Conservation (phyloP, 2,888 invertebrate species). For the Chrysotoxum bicinctum region DNA sequence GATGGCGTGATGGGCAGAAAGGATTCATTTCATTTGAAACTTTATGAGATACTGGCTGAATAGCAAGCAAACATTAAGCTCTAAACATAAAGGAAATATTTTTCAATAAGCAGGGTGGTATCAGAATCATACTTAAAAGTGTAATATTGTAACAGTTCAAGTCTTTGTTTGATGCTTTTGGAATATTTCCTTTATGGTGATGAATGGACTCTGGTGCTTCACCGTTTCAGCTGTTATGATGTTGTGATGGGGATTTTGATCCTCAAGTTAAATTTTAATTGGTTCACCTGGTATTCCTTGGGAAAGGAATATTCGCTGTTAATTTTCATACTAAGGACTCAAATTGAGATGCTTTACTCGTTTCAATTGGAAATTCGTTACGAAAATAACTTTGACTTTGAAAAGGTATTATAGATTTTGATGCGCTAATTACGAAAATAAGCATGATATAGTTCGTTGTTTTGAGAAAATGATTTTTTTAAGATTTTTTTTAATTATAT, state of each 20-base stretch:
- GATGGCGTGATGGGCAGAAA: neutral
- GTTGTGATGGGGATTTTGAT: neutral
- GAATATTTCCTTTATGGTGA: neutral
- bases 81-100: neutral
- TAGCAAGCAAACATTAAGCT: neutral
- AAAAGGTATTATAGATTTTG: no score
- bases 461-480: no score
- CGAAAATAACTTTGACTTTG: no score
- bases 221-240: neutral
- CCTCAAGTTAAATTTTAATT: neutral
- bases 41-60: neutral
- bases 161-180: neutral
- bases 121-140: neutral
- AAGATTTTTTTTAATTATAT: no score
- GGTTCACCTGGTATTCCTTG: neutral
- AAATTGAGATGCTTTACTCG: no score
- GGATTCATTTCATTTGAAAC: constrained; percentile 3
- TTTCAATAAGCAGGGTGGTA: neutral
- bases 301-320: neutral
- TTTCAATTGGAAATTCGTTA: no score
- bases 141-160: neutral
- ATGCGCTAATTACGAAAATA: no score
- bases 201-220: neutral
- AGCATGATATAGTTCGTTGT: no score
- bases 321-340: neutral